Conservation (phyloP, 2,113 vertebrate species). For the Bubo bubo region DNA sequence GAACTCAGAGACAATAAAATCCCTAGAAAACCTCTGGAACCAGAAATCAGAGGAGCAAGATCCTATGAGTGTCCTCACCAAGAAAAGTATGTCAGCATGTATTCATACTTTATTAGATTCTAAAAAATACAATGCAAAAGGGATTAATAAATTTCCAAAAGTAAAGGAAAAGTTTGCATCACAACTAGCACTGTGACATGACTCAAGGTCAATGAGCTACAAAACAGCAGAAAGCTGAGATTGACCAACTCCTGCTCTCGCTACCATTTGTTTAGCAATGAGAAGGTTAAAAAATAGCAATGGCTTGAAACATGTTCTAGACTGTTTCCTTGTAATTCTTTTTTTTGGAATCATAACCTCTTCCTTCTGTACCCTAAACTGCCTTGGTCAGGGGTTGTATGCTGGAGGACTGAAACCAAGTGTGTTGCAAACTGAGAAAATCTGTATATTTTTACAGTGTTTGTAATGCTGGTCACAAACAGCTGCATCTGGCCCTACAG, state of each 20-base stretch:
- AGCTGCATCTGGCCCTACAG: not conserved
- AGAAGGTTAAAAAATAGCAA: not conserved
- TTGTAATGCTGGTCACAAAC: not conserved
- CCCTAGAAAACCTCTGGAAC: not conserved
- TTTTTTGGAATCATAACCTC: not conserved
- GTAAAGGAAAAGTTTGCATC: not conserved
- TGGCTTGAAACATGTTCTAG: not conserved
- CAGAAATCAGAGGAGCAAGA: not conserved
- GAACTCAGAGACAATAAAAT: not conserved
- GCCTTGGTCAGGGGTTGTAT: not conserved
- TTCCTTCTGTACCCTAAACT: not conserved
- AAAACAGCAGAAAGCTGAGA: not conserved
- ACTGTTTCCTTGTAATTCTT: not conserved
- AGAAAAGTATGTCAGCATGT: not conserved
- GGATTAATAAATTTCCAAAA: not conserved
- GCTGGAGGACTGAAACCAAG: not conserved
- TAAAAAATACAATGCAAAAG: not conserved
- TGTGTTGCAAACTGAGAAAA: not conserved
- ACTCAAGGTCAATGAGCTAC: not conserved
- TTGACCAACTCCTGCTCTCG: not conserved
- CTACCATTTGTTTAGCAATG: not conserved
- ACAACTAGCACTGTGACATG: not conserved
- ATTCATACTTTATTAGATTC: not conserved
- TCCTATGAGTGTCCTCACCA: not conserved
- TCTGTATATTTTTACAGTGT: not conserved